A percentile compares a stretch with the other conserved stretches of the same genome.
Conservation (phyloP, 1,140 invertebrate genomes). For the Drosophila nikananu region DNA sequence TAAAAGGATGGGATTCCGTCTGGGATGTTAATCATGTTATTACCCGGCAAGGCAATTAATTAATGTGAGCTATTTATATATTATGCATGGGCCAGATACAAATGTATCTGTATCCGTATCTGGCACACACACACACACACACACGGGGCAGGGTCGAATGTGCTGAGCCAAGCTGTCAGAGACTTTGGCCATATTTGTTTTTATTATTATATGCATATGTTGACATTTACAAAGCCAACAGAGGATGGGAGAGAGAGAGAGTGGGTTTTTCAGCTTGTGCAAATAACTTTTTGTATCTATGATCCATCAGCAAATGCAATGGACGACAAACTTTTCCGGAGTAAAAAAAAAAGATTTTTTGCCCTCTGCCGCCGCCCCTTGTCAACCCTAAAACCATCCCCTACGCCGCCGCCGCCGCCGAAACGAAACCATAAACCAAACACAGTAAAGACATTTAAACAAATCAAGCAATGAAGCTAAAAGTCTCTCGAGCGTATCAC, state of each 20-base stretch:
- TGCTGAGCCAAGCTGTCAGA: slow-evolving; percentile 77
- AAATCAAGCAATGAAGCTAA: slow-evolving; percentile 83
- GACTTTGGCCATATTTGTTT: slow-evolving; percentile 79
- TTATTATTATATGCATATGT: slow-evolving; percentile 83
- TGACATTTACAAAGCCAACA: slow-evolving; percentile 73
- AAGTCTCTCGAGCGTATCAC: slow-evolving; percentile 79
- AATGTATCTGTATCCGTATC: slow-evolving; percentile 60
- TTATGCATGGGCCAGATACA: slow-evolving; percentile 63
- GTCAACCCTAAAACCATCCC: slow-evolving; percentile 14
- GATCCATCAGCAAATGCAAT: slow-evolving; percentile 79
- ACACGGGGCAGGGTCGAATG: slow-evolving; percentile 38
- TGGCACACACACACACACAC: slow-evolving; percentile 11
- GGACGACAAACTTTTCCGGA: slow-evolving; percentile 74
- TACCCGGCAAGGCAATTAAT: slow-evolving; percentile 77
- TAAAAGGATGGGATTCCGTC: slow-evolving; percentile 32
- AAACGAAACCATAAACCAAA: slow-evolving; percentile 83
- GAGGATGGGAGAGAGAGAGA: slow-evolving; percentile 7
- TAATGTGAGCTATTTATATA: slow-evolving; percentile 79
- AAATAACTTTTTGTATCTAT: slow-evolving; percentile 80
- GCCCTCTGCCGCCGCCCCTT: slow-evolving; percentile 38
- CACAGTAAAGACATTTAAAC: slow-evolving; percentile 82
- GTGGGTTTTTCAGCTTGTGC: slow-evolving; percentile 59
- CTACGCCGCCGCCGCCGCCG: background rate
- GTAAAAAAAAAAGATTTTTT: slow-evolving; percentile 81
- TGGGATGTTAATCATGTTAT: slow-evolving; percentile 75